Conservation (phyloP, 2,113 vertebrate species). For the Boleophthalmus pectinirostris region DNA sequence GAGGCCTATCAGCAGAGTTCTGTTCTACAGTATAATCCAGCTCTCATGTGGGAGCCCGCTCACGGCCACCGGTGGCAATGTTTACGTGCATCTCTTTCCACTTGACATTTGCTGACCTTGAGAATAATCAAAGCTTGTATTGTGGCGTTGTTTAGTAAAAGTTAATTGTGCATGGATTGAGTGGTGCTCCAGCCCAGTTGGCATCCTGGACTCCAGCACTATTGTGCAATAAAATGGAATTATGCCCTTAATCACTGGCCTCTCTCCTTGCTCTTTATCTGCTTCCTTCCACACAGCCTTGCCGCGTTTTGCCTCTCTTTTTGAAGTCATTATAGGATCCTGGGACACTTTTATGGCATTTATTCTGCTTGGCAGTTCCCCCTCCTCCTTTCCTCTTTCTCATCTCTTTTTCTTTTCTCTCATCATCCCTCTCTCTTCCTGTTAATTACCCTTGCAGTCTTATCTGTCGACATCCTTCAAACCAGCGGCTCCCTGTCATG, state of each 20-base stretch:
- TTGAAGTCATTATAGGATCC: constrained; percentile 62
- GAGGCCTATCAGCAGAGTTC: neutral
- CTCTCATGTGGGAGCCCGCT: neutral
- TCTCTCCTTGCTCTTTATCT: constrained; percentile 53
- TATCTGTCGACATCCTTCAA: constrained; percentile 69
- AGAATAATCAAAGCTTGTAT: constrained; percentile 28
- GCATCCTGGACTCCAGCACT: constrained; percentile 31
- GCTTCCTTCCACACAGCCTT: constrained; percentile 39
- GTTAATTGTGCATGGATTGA: constrained; percentile 35
- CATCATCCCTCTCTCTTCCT: constrained; percentile 55
- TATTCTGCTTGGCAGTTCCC: constrained; percentile 53
- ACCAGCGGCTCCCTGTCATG: constrained; percentile 60
- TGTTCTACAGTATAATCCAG: neutral
- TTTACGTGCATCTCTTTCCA: neutral
- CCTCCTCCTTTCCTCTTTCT: constrained; percentile 4
- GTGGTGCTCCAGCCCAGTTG: constrained; percentile 19
- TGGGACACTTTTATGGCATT: constrained; percentile 67
- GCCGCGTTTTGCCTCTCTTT: constrained; percentile 29
- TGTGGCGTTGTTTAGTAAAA: constrained; percentile 23
- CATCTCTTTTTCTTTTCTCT: constrained; percentile 26
- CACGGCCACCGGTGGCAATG: neutral
- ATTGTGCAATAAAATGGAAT: constrained; percentile 56
- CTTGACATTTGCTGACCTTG: constrained; percentile 38
- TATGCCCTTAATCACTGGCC: constrained; percentile 50
- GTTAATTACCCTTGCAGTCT: constrained; percentile 71